Base-by-base conservation (phyloP, 2,113 vertebrate genomes). In the Donacobius atricapilla region DNA sequence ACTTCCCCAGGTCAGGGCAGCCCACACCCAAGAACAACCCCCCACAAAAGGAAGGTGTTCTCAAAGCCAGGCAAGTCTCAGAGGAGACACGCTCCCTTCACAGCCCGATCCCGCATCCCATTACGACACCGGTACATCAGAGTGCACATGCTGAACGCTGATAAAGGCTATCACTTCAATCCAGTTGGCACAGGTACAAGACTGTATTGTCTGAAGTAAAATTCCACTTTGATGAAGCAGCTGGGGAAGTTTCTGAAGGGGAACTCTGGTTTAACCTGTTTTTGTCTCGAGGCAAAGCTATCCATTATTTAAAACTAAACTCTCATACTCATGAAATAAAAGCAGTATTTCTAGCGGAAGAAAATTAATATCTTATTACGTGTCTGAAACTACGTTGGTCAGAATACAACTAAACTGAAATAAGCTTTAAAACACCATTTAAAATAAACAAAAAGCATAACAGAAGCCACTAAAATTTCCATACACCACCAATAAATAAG, bases 131-230 rank as follows among this genome's bases (percentile, higher is more conserved):
- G 4, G 16, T 4, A 40, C 50, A 25, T 42, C 39, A 12, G 64
- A 86, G 54, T 4, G 25, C 87, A 42, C 39, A 30, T 86, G 93
- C 8, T 81, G 35, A 64, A 73, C 15, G 2, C 80, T 87, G 93
- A 95, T 95, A 91, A 89, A 95, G 60, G 28, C 22, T 79, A 94
- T 93, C 87, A 82, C 61, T 50, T 90, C 75, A 93, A 90, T 79
- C 66, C 93, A 87, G n/a, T 1, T 78, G 84, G 77, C 5, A 4
- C 22, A 28, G 56, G n/a, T 79, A 94, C 71, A 80, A 85, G 50
- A 15, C 40, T 56, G 8, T 5, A 56, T 69, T 89, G 78, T 81
- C 82, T 88, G 88, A 95, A 95, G 79, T 25, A 68, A 95, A 93
- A 82, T 60, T 86, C 66, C 47, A 51, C 75, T 95, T 78, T 92